Base-by-base conservation (phyloP, 1,140 invertebrate genomes). In the Oedothorax gibbosus region DNA sequence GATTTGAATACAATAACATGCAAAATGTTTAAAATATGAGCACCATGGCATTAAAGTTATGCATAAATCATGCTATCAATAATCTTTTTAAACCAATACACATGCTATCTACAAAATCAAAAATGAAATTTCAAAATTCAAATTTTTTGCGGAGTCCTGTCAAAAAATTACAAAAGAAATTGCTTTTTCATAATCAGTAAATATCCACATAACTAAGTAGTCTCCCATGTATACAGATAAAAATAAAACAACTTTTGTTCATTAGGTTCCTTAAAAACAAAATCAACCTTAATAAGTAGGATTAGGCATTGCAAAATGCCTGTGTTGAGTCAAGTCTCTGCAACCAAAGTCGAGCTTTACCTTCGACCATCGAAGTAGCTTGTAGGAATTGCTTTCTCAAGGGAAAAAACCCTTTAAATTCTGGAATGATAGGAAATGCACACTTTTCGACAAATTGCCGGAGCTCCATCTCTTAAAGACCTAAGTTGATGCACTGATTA, bases 381-480 rank as follows among this genome's bases (percentile, higher is more conserved):
- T 35, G 12, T 50, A 65, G 62, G 77, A 79, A 79, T 49, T 64
- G 49, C 11, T 75, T 18, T 18, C 51, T 64, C 21, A 62, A 50
- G 57, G 35, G 75, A 64, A 18, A n/a, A 35, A 35, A 50, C 20
- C 75, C 14, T 62, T 71, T 35, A 15, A 18, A 49, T 18, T 71
- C 49, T 53, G 51, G 35, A 35, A 7, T 64, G 35, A 18, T 20
- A 20, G 62, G 64, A 68, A 84, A 65, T 12, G 54, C 66, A 72
- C 81, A 75, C 81, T 84, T 76, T 20, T 75, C 81, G 21, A 84
- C 72, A 65, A 84, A 75, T 75, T 84, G 81, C 83, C 75, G 54
- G 20, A 54, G 62, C 62, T 71, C 60, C 71, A 76, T 65, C 57
- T 51, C 60, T 84, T 57, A 56, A 51, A 66, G 71, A 56, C 56